phyloP scores from a whole-genome alignment of 2,888 invertebrate genomes.

The Alsophila aescularia region DNA sequence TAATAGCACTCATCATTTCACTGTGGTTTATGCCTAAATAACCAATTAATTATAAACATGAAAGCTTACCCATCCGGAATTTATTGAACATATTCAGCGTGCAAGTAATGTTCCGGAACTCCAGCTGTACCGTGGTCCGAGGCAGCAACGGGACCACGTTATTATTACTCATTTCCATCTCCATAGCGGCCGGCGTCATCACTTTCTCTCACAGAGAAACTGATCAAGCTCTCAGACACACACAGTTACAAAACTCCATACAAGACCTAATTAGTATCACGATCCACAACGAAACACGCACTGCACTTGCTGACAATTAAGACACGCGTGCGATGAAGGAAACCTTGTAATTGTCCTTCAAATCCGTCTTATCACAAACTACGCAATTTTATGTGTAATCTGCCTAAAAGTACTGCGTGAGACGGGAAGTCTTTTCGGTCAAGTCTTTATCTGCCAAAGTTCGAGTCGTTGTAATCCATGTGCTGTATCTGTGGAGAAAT shows the following conservation, averaged over 20 bases:
- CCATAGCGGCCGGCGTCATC: slow-evolving; percentile 60
- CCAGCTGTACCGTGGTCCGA: slow-evolving; percentile 87
- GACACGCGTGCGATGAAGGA: too few relatives aligned
- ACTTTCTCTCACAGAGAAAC: slow-evolving; percentile 38
- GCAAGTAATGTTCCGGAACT: slow-evolving; percentile 88
- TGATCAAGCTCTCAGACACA: slow-evolving; percentile 13
- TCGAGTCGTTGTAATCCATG: slow-evolving; percentile 15
- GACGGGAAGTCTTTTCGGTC: slow-evolving; percentile 8
- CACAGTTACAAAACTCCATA: slow-evolving; percentile 1
- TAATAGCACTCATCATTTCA: too few relatives aligned
- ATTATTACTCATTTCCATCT: slow-evolving; percentile 66
- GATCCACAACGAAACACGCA: background rate
- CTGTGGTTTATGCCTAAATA: too few relatives aligned
- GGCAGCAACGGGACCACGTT: slow-evolving; percentile 73
- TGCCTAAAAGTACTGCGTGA: background rate
- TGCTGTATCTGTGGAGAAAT: slow-evolving; percentile 21
- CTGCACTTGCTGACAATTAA: slow-evolving; percentile 8
- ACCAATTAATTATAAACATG: background rate
- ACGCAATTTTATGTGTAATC: background rate
- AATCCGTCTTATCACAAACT: background rate
- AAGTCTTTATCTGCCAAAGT: slow-evolving; percentile 22
- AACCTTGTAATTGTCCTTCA: too few relatives aligned
- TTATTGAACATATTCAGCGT: slow-evolving; percentile 83
- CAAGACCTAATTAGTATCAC: background rate
- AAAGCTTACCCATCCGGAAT: slow-evolving; percentile 85